Evolutionary conservation across 2,888 invertebrate species (phyloP), one percentile per base, ranked within the genome.

Genomic region (Pterostichus niger): DNA sequence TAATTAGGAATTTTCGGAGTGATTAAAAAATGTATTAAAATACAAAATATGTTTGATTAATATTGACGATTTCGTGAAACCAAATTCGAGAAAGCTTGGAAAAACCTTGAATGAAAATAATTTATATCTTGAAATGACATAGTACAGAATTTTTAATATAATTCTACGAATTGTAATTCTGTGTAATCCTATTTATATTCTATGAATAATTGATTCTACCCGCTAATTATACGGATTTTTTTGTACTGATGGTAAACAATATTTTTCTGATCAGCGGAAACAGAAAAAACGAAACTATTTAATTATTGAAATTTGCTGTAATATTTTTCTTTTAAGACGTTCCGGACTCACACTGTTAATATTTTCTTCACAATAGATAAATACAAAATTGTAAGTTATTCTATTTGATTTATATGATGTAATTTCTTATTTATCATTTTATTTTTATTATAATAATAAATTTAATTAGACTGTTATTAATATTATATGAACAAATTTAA

Each of bases 91-190:
- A 33, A 68, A 44, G 35, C n/a, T 3, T 71, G 46, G 68, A 71
- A 40, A 71, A 71, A 33, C 68, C 68, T 71, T 71, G 24, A 44
- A 71, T 13, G 13, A 17, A 40, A 64, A 71, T 71, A 44, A 71
- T 71, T 71, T 44, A 71, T 71, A 10, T 6, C 1, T 5, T 17
- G n/a, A 71, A 44, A 5, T 44, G 68, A 46, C 33, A 35, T 5
- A 33, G 40, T 13, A 64, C 6, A 44, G 17, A 71, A 44, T 71
- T 44, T 56, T 71, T 40, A 71, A 71, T 64, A 15, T 71, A 3
- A 44, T 71, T 71, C 46, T 71, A 9, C 17, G 68, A 71, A 71
- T 44, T 71, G 11, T n/a, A 5, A n/a, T 31, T 59, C 24, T 33
- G 0, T 35, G 15, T 71, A 44, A 17, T 17, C 10, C 68, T 71